Base-by-base conservation (phyloP, 2,113 vertebrate genomes). In the Candoia aspera region DNA sequence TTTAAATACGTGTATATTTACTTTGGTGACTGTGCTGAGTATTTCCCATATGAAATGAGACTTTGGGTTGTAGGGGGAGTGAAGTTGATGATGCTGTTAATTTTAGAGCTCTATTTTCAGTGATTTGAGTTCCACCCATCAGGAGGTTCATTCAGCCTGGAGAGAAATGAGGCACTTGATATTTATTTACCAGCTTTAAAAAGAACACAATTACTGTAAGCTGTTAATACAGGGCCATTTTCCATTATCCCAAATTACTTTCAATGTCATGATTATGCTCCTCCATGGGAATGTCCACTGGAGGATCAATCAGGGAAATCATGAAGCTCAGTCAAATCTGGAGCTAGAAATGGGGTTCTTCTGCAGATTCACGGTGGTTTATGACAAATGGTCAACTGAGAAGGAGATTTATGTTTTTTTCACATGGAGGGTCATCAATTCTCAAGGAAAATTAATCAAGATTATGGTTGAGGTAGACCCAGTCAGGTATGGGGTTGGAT, bases 161-260 rank as follows among this genome's bases (percentile, higher is more conserved):
- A n/a, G 84, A 58, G 33, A 93, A 9, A 94, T 91, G 90, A 13
- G 19, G 12, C 88, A 42, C 0, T 8, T 91, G 85, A 3, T 92
- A 92, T 86, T 95, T 91, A 79, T 92, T 92, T 92, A 89, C 55
- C 53, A 57, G n/a, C 6, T 64, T 55, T 0, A 1, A 90, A 33
- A 93, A 94, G 46, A 54, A 94, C 91, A 33, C 10, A 87, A 10
- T 8, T 29, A 23, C 21, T 26, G 42, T 19, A 54, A 84, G 2
- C 86, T 8, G 91, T 86, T 49, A 86, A 4, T 6, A 64, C 53
- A 8, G 49, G n/a, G 1, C 26, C 54, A 88, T 17, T 87, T 92
- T 21, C 2, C 37, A 90, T 95, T 92, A 60, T 84, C 42, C n/a
- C 59, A 58, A 42, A 23, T 3, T 86, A 21, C 12, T 73, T 58